These are phyloP conservation scores for Babyrousa celebensis DNA, from an alignment of 2,797 vertebrate species.

Conservation along the genomic window DNA sequence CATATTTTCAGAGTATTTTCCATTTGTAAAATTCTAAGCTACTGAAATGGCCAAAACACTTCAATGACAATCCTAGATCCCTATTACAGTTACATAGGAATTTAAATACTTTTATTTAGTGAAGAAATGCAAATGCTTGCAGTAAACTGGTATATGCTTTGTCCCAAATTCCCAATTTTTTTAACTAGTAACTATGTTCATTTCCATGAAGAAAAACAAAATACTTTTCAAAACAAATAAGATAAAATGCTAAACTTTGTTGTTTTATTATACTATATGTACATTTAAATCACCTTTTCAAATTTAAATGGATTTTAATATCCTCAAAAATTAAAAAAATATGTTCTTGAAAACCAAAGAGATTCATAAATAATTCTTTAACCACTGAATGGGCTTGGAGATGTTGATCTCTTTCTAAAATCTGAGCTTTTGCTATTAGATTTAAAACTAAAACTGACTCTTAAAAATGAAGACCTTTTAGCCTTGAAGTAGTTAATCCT, in stretches of 20 bases:
- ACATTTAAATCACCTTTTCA: not conserved
- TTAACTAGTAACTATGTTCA: not conserved
- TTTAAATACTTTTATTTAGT: conserved; percentile 16
- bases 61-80: not conserved
- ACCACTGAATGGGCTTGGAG: no score
- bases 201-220: conserved; percentile 42
- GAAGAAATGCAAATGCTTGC: conserved; percentile 6
- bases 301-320: conserved; percentile 23
- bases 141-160: not conserved
- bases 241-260: not conserved
- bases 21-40: conserved; percentile 2
- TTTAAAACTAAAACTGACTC: conserved; percentile 51
- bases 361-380: not conserved
- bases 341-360: not conserved
- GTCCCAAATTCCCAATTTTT: not conserved
- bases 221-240: conserved; percentile 25
- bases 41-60: not conserved
- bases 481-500: conserved; percentile 56
- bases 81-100: not conserved
- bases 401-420: not conserved
- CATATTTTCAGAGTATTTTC: not conserved
- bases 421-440: conserved; percentile 6
- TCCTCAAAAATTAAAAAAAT: not conserved
- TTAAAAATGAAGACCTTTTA: conserved; percentile 49
- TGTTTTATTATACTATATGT: not conserved